Evolutionary conservation across 2,797 vertebrate genomes (phyloP), one percentile per base, ranked within the genome.

Genomic region (Schizopygopsis pylzovi): DNA sequence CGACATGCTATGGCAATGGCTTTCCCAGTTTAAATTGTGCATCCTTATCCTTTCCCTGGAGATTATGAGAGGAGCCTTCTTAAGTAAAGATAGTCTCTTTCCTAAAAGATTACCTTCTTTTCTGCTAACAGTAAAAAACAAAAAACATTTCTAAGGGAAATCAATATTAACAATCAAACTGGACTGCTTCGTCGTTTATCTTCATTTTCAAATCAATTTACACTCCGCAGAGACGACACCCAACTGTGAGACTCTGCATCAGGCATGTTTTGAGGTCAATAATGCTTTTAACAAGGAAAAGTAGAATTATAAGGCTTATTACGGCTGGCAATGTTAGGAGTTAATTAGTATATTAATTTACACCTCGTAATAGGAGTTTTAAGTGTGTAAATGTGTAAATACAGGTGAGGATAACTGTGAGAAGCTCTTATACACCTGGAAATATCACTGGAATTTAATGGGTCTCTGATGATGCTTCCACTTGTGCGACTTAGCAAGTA

Each of bases 131-230:
- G 72, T 41, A 41, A 67, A 70, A 84, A 80, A 63, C 22, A 63
- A 78, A 75, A 15, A 28, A 61, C 12, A 15, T 28, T 79, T 72
- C 45, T 8, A 79, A 33, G 88, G 77, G 80, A 89, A 91, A 89
- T 90, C 81, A 88, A 87, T 88, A 68, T 41, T 52, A 88, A 87
- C 56, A 89, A 79, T 81, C 56, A 89, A 81, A 85, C 85, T 15
- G 20, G 4, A 82, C 77, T 86, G 86, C n/a, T 70, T 81, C 85
- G 68, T 72, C 59, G 80, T 81, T 88, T 77, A 45, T 76, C 77
- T 89, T 85, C 83, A 89, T 91, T 86, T 87, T 83, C 10, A 33
- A 87, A 91, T 89, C 13, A 72, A 89, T 94, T 92, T 88, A 71
- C 80, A 88, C 89, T 90, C 65, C 82, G 79, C 81, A 86, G 78